These are phyloP conservation scores for Calephelis virginiensis DNA, from an alignment of 1,140 invertebrate species.

Conservation along the genomic window DNA sequence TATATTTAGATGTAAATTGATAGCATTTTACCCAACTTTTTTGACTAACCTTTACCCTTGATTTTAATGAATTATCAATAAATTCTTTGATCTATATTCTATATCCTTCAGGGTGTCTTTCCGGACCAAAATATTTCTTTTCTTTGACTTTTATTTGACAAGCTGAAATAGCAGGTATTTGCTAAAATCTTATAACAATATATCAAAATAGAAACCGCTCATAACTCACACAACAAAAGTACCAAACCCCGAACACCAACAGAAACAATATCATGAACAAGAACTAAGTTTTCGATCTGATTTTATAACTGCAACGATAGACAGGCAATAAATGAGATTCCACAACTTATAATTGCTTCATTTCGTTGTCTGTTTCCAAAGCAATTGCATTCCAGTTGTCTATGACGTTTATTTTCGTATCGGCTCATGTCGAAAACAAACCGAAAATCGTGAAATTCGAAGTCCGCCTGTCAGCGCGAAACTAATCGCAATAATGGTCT, in stretches of 20 bases:
- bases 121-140: not conserved
- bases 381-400: conserved; percentile 57
- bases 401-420: conserved; percentile 47
- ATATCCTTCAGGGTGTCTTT: too few species aligned
- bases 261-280: conserved; percentile 16
- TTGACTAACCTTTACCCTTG: too few species aligned
- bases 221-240: conserved; percentile 7
- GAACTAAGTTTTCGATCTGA: conserved; percentile 60
- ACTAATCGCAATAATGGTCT: conserved; percentile 58
- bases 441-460: conserved; percentile 39
- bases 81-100: too few species aligned
- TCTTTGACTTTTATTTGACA: too few species aligned
- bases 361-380: conserved; percentile 57
- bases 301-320: conserved; percentile 69
- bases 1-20: too few species aligned
- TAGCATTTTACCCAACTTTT: too few species aligned
- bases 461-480: conserved; percentile 43
- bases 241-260: conserved; percentile 24
- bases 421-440: conserved; percentile 44
- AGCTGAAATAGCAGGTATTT: too few species aligned
- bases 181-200: not conserved
- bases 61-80: too few species aligned
- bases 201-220: not conserved
- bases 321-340: conserved; percentile 70
- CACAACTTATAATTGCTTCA: conserved; percentile 75